Base-by-base conservation (phyloP, 2,797 vertebrate genomes). In the Balearica regulorum region DNA sequence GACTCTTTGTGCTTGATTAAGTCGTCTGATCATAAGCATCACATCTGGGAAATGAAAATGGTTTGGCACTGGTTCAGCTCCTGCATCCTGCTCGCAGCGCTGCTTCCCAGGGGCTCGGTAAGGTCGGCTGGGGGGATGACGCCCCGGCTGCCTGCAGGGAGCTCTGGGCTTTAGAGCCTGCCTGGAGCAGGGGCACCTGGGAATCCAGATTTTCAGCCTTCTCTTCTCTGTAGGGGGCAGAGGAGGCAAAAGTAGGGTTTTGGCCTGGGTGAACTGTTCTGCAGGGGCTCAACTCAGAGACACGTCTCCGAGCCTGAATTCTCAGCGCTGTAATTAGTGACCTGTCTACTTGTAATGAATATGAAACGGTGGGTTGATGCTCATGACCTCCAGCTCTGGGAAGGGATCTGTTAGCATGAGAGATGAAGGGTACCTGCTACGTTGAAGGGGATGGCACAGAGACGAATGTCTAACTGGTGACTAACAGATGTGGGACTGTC, bases 21-120 rank as follows among this genome's bases (percentile, higher is more conserved):
- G 28, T 58, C 0, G 0, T 90, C 76, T 69, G 35, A 76, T 80
- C 51, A 33, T 55, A 84, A 73, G 66, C 20, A 60, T 31, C 66
- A 28, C 77, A 66, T 86, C 77, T 94, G 88, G 73, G 62, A 88
- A 83, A 68, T 68, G 65, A 78, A 91, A 91, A 82, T 37, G 3
- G 3, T 0, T 22, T 90, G 86, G 83, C 77, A 77, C 8, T 6
- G 24, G n/a, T 62, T 88, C 93, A 95, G 65, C 49, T 88, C 57
- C 83, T 89, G 49, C 49, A 33, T 90, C 76, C 79, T 81, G 53
- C 76, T 83, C 3, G 0, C 49, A 39, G 58, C 3, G 1, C 43
- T 75, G 83, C 49, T 54, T 86, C 65, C 60, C 70, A 83, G 73
- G 54, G 69, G 43, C 80, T 70, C 2, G 0, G 35, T 29, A 31